These are phyloP conservation scores for Oligia latruncula DNA, from an alignment of 2,888 invertebrate genomes.

Conservation along the genomic window DNA sequence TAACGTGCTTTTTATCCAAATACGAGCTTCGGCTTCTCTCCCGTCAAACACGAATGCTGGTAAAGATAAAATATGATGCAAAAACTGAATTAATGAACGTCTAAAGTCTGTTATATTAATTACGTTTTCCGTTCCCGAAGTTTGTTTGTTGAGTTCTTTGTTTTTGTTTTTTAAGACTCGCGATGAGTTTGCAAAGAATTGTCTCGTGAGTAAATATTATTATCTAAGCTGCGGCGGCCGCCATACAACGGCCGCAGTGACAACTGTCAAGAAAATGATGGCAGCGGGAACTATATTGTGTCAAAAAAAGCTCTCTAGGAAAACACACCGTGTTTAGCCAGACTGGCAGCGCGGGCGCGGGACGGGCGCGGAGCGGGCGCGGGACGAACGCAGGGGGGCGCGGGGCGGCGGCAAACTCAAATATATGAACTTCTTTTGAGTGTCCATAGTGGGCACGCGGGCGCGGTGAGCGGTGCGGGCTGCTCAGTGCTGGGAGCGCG, in stretches of 20 bases:
- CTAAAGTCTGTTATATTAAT: conserved; percentile 65
- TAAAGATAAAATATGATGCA: conserved; percentile 67
- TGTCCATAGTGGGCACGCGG: no score
- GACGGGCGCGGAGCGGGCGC: no score
- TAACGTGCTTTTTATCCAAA: conserved; percentile 54
- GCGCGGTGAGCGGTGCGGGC: no score
- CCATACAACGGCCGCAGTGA: neutral
- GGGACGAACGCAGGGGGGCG: no score
- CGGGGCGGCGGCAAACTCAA: no score
- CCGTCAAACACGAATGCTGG: conserved; percentile 62
- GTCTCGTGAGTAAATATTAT: conserved; percentile 36
- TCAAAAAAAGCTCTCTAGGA: neutral
- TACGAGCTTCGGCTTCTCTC: conserved; percentile 35
- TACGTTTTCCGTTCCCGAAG: conserved; percentile 58
- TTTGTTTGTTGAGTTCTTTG: conserved; percentile 59
- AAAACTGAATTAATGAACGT: conserved; percentile 67
- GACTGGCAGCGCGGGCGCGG: no score
- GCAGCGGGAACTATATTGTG: no score
- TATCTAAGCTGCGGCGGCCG: neutral
- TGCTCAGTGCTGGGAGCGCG: no score
- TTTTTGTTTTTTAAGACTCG: conserved; percentile 51
- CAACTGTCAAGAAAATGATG: neutral
- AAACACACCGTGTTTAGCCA: neutral
- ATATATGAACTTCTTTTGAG: no score
- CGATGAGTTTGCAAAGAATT: conserved; percentile 37